Percentiles rank a stretch among this genome's conserved stretches.
These are phyloP conservation scores for Drosophila maculinotata DNA, from an alignment of 2,888 invertebrate species.

Conservation along the genomic window DNA sequence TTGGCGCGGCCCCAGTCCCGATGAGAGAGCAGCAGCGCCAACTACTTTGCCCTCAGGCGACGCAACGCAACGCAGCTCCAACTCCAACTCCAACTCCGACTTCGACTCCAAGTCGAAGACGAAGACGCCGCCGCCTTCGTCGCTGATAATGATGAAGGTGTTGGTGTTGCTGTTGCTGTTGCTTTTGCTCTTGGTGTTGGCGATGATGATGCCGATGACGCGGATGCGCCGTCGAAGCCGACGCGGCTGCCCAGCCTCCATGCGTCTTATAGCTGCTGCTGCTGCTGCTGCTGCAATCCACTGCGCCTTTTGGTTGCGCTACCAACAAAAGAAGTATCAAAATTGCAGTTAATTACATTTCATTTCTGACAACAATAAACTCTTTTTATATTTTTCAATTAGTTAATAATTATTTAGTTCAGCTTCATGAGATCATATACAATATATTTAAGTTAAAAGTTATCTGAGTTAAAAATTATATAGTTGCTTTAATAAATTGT, in stretches of 20 bases:
- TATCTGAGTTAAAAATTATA: no score
- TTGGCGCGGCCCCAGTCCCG: slow-evolving; percentile 51
- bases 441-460: no score
- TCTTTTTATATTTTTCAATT: not conserved
- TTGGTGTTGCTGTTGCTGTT: slow-evolving; percentile 60
- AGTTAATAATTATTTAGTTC: no score
- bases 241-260: slow-evolving; percentile 20
- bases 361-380: not conserved
- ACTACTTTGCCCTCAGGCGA: slow-evolving; percentile 55
- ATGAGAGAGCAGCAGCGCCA: slow-evolving; percentile 67
- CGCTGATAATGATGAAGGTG: slow-evolving; percentile 81
- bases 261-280: slow-evolving; percentile 17
- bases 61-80: slow-evolving; percentile 14
- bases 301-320: slow-evolving; percentile 30
- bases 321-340: slow-evolving; percentile 8
- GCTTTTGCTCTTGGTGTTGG: slow-evolving; percentile 42
- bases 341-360: not conserved
- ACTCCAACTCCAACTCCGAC: not conserved
- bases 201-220: slow-evolving; percentile 64
- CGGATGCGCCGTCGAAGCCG: slow-evolving; percentile 47
- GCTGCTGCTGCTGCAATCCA: not conserved
- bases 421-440: no score
- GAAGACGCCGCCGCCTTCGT: slow-evolving; percentile 47
- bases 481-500: no score
- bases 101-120: slow-evolving; percentile 15